Base-by-base conservation (phyloP, 2,888 invertebrate genomes). In the Tetheella fluctuosa region DNA sequence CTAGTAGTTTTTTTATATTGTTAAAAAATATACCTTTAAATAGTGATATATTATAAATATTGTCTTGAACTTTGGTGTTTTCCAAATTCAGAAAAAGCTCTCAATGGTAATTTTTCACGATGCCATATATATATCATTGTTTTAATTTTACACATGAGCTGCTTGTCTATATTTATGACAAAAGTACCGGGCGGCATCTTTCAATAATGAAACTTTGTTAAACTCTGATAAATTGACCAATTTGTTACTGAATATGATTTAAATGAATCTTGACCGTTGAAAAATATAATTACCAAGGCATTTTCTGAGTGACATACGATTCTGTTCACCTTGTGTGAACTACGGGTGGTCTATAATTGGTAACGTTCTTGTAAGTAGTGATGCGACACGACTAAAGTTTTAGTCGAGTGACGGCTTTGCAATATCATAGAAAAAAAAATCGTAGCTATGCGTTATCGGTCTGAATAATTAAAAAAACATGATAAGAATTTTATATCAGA, bases 151-250 rank as follows among this genome's bases (percentile, higher is more conserved):
- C 17, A 17, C 5, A 37, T 37, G 15, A 13, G 15, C n/a, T 5
- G 20, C 48, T 20, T 7, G 48, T 10, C 48, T 48, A 10, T 48
- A 48, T 48, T 48, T 48, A 48, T 10, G 48, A 48, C 10, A 8
- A 20, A 48, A 48, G 62, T 62, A 68, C 62, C 54, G 58, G n/a
- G 59, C 71, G 65, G 62, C 62, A 58, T 63, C 59, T 60, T 42
- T 59, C 63, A 20, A 61, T 66, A 69, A 74, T 68, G 67, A 71
- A 61, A 64, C 67, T 75, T 82, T 79, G 75, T 80, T 78, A 69
- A n/a, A 73, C 64, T 67, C 67, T 83, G 79, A 83, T 80, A 73
- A 77, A 85, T 83, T 72, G 80, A 62, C 69, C 79, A 82, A 81
- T 84, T 80, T 77, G 68, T 71, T 69, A 66, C 68, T 71, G 65